Conservation (phyloP, 2,888 invertebrate genomes). For the Tipula helvola region DNA sequence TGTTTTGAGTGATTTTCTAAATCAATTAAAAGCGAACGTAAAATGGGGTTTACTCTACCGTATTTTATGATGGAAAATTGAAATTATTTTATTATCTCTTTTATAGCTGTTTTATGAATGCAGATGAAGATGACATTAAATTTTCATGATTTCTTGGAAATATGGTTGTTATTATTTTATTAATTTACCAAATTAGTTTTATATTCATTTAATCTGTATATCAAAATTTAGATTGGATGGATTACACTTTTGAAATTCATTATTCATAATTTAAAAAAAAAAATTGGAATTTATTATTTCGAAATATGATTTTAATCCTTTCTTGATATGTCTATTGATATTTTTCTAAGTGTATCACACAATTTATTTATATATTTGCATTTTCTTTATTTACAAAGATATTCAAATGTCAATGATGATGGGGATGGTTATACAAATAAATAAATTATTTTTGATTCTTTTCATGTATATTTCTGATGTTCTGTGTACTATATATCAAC, state of each 20-base stretch:
- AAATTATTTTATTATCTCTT: neutral
- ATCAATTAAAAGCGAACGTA: neutral
- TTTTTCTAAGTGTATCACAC: neutral
- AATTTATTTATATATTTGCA: neutral
- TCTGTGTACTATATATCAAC: too few species aligned
- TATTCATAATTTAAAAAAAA: neutral
- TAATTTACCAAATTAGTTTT: neutral
- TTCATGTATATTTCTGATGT: too few species aligned
- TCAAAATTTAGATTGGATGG: neutral
- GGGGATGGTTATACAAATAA: neutral
- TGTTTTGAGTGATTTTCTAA: neutral
- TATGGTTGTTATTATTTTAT: neutral
- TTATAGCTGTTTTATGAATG: neutral
- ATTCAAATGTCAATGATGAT: neutral
- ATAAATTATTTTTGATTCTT: neutral
- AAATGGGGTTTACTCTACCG: neutral
- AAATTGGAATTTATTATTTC: neutral
- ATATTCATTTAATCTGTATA: neutral
- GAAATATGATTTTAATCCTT: neutral
- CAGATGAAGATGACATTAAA: neutral
- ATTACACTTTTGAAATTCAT: neutral
- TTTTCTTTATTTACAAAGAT: too few species aligned
- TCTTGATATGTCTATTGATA: neutral
- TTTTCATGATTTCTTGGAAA: neutral
- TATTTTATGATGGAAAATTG: neutral